Evolutionary conservation across 2,797 vertebrate species (phyloP).

Genomic region (Meda fulgida): DNA sequence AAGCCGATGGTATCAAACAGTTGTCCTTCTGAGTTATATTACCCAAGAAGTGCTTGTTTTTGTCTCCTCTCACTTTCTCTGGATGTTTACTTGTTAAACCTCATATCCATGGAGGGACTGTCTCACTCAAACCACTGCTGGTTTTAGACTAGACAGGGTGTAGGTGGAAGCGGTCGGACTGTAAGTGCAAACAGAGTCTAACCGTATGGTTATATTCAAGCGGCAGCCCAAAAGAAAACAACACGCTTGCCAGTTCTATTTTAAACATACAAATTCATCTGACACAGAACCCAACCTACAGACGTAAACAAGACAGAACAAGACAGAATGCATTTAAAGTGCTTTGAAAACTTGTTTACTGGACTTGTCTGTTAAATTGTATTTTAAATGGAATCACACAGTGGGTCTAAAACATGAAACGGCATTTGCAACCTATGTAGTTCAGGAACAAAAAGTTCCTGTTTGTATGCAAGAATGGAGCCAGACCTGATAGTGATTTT

Average conservation of each 20-base stretch:
- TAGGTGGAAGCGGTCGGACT: slow-evolving; percentile 47
- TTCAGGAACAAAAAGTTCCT: not conserved
- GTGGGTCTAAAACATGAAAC: not conserved
- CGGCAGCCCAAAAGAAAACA: slow-evolving; percentile 36
- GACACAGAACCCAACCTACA: not conserved
- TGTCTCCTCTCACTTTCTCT: not conserved
- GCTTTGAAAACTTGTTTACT: not conserved
- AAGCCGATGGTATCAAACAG: not conserved
- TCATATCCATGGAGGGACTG: slow-evolving; percentile 33
- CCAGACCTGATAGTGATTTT: not conserved
- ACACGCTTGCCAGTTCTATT: slow-evolving; percentile 37
- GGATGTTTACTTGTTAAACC: slow-evolving; percentile 47
- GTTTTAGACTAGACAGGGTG: slow-evolving; percentile 59
- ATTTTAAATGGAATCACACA: not conserved
- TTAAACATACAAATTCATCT: slow-evolving; percentile 37
- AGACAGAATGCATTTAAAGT: not conserved
- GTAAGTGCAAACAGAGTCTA: slow-evolving; percentile 39
- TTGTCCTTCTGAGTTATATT: not conserved
- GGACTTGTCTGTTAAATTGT: not conserved
- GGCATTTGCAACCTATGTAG: not conserved
- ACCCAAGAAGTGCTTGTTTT: not conserved
- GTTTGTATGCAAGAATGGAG: not conserved
- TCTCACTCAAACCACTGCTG: slow-evolving; percentile 48
- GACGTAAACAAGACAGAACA: slow-evolving; percentile 24
- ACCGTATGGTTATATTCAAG: slow-evolving; percentile 39